Conservation (phyloP, 2,113 vertebrate species). For the Alexandromys fortis region DNA sequence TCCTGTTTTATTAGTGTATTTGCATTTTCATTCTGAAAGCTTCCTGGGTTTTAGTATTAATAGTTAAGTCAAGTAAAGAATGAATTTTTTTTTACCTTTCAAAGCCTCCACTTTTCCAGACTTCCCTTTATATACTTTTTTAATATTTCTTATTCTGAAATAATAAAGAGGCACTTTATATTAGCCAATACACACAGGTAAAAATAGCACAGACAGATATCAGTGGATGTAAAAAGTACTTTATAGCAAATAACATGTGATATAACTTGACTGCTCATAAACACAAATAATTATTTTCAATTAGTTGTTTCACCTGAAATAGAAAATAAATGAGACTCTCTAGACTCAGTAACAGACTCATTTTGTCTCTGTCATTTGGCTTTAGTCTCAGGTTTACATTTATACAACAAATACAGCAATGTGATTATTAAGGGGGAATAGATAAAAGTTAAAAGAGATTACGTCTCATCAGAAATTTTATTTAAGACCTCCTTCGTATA, state of each 20-base stretch:
- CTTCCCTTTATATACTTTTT: conserved; percentile 90
- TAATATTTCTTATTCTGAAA: conserved; percentile 91
- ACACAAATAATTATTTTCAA: not conserved
- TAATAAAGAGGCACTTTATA: not conserved
- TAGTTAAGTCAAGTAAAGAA: not conserved
- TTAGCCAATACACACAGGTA: not conserved
- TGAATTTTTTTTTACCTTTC: conserved; percentile 85
- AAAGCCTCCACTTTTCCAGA: conserved; percentile 90
- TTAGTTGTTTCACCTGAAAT: not conserved
- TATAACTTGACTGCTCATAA: not conserved
- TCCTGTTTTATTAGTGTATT: not conserved
- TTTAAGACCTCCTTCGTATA: not conserved
- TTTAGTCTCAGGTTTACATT: not conserved
- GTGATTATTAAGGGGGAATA: not conserved
- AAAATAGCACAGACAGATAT: not conserved
- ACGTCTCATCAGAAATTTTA: not conserved
- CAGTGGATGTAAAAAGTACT: not conserved
- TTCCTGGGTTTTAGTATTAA: not conserved
- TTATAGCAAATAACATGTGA: not conserved
- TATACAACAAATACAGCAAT: not conserved
- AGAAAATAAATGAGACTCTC: not conserved
- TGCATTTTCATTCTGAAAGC: not conserved
- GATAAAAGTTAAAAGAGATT: not conserved
- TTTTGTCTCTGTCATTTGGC: not conserved
- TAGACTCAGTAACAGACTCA: not conserved